Evolutionary conservation across 1,140 invertebrate species (phyloP), one percentile per base, ranked within the genome.

Genomic region (Caenorhabditis elegans): DNA sequence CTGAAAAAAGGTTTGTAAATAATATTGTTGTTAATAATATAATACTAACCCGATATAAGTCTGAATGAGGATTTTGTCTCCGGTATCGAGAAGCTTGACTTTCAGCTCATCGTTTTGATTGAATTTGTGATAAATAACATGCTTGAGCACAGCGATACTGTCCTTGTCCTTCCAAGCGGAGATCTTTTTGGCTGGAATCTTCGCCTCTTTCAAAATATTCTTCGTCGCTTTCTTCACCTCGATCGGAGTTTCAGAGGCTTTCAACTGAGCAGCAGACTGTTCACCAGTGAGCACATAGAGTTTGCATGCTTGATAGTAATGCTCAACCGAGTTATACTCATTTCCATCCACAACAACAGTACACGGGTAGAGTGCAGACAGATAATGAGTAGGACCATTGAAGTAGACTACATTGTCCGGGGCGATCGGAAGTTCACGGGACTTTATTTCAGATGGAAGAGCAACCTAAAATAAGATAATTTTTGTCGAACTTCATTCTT

Each of bases 301-400:
- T 51, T 77, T 77, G 34, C 48, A 49, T 28, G 76, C 76, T 36
- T 77, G 76, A 36, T 77, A 77, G 24, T 49, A 77, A 22, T 77
- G 76, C 24, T 77, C 76, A 1, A 77, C 48, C 10, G 46, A 49
- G 22, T 51, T 48, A 19, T 77, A 77, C 24, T 77, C 76, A 22
- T 48, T 77, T 31, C 43, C 76, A 36, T 77, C 76, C 1, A 77
- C 17, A 8, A 49, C 31, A 36, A 77, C n/a, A 22, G 4, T 39
- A 2, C 5, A 15, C 10, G 60, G 34, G n/a, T 70, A 70, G n/a
- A 70, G 34, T 11, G 60, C 60, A 5, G 60, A 70, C 17, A 70
- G 34, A 10, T 2, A 70, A 22, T 70, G 17, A 10, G 8, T 6
- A 17, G 60, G 34, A 10, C 60, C 60, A 43, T n/a, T 70, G 34